Evolutionary conservation across 2,113 vertebrate genomes (phyloP).

Genomic region (Melierax canorus): DNA sequence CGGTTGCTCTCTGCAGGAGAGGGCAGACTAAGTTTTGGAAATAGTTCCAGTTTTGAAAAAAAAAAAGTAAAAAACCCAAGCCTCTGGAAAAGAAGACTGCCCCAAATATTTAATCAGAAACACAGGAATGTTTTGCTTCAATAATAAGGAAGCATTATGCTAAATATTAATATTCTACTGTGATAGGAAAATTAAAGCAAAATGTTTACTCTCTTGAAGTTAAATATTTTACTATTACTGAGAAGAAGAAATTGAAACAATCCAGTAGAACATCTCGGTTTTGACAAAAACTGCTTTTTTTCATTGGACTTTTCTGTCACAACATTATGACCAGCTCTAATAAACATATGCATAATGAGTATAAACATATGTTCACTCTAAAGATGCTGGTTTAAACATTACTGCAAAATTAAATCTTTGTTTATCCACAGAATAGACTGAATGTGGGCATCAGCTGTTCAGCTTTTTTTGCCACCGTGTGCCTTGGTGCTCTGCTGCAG

Average conservation of each 20-base stretch:
- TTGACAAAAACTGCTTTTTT: slow-evolving; percentile 32
- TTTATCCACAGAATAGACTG: not conserved
- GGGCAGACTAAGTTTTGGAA: not conserved
- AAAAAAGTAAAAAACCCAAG: not conserved
- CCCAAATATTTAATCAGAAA: not conserved
- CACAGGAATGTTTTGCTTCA: not conserved
- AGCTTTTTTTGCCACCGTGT: not conserved
- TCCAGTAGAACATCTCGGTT: not conserved
- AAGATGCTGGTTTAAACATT: not conserved
- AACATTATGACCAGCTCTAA: not conserved
- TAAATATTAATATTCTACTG: not conserved
- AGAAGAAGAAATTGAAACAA: not conserved
- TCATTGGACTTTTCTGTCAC: not conserved
- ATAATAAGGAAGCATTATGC: not conserved
- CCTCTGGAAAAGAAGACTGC: not conserved
- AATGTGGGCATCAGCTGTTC: not conserved
- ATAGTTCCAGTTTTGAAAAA: not conserved
- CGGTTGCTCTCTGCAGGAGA: not conserved
- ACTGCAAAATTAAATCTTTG: not conserved
- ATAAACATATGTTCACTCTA: not conserved
- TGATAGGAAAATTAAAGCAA: not conserved
- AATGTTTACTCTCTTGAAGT: not conserved
- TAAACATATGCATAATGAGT: slow-evolving; percentile 47
- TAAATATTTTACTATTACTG: slow-evolving; percentile 4
- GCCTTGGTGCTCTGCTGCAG: not conserved